phyloP scores from a whole-genome alignment of 2,888 invertebrate species.

The Ceramica pisi region DNA sequence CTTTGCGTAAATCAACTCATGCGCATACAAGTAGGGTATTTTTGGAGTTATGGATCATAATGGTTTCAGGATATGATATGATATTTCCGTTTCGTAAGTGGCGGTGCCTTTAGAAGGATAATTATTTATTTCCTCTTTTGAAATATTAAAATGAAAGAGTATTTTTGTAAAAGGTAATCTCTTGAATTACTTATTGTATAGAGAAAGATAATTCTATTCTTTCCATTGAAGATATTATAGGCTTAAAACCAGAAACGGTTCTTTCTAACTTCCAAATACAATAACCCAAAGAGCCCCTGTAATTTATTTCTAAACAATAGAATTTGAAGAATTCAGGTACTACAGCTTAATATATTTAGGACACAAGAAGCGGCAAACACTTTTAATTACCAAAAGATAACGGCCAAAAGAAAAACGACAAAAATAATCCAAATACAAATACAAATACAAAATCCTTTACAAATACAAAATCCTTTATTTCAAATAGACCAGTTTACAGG shows the following conservation, averaged over 20 bases:
- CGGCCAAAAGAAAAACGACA: slow-evolving; percentile 73
- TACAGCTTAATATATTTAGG: slow-evolving; percentile 41
- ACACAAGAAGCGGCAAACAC: slow-evolving; percentile 66
- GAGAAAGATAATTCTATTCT: slow-evolving; percentile 23
- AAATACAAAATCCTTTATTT: too few species aligned
- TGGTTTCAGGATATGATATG: slow-evolving; percentile 84
- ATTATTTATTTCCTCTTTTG: slow-evolving; percentile 79
- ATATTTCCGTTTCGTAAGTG: slow-evolving; percentile 84
- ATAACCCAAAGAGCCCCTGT: not conserved
- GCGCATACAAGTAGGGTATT: slow-evolving; percentile 82
- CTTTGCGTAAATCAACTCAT: slow-evolving; percentile 84
- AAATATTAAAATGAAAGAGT: slow-evolving; percentile 39
- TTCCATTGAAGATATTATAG: slow-evolving; percentile 12
- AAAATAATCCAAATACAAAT: too few species aligned
- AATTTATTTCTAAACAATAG: slow-evolving; percentile 37
- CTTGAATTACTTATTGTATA: slow-evolving; percentile 21
- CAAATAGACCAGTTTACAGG: too few species aligned
- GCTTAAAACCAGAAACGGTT: slow-evolving; percentile 19
- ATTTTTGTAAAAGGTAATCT: slow-evolving; percentile 21
- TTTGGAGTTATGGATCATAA: slow-evolving; percentile 74
- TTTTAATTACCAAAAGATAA: slow-evolving; percentile 78
- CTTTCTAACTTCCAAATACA: not conserved
- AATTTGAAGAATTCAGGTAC: slow-evolving; percentile 36
- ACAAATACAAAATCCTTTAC: too few species aligned
- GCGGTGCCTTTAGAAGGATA: slow-evolving; percentile 76